These are phyloP conservation scores for Gonatopus flavifemur DNA, from an alignment of 1,140 invertebrate genomes.

Conservation along the genomic window DNA sequence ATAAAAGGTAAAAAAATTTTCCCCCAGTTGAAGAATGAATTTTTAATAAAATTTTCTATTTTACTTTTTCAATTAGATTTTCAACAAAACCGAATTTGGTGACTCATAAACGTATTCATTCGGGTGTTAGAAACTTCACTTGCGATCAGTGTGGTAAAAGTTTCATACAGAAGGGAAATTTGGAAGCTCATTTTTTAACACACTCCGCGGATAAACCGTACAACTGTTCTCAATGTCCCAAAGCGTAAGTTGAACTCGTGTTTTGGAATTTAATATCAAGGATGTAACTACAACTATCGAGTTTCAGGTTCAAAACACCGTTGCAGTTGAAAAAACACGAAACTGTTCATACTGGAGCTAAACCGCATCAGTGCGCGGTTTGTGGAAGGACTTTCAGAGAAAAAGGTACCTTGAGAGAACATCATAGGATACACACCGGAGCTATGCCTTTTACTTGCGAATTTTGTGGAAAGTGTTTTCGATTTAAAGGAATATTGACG, in stretches of 20 bases:
- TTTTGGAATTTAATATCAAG: conserved; percentile 1
- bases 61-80: conserved; percentile 45
- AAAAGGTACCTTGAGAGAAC: conserved; percentile 63
- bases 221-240: conserved; percentile 49
- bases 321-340: conserved; percentile 62
- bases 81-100: conserved; percentile 63
- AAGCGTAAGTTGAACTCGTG: conserved; percentile 43
- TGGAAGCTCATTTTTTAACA: conserved; percentile 64
- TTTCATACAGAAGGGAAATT: conserved; percentile 64
- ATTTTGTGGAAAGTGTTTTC: conserved; percentile 71
- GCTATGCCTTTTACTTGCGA: conserved; percentile 78
- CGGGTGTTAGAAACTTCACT: conserved; percentile 60
- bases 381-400: conserved; percentile 74
- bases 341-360: conserved; percentile 68
- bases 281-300: conserved; percentile 3
- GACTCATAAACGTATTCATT: conserved; percentile 63
- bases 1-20: conserved; percentile 58
- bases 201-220: conserved; percentile 59
- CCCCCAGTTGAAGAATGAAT: too few relatives aligned
- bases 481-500: conserved; percentile 70
- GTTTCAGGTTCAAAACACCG: conserved; percentile 60
- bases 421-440: conserved; percentile 77
- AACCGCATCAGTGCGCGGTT: conserved; percentile 74
- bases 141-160: conserved; percentile 66
- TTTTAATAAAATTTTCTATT: conserved; percentile 10